These are phyloP conservation scores for Lepisosteus osseus DNA, from an alignment of 2,113 vertebrate species.

Conservation along the genomic window DNA sequence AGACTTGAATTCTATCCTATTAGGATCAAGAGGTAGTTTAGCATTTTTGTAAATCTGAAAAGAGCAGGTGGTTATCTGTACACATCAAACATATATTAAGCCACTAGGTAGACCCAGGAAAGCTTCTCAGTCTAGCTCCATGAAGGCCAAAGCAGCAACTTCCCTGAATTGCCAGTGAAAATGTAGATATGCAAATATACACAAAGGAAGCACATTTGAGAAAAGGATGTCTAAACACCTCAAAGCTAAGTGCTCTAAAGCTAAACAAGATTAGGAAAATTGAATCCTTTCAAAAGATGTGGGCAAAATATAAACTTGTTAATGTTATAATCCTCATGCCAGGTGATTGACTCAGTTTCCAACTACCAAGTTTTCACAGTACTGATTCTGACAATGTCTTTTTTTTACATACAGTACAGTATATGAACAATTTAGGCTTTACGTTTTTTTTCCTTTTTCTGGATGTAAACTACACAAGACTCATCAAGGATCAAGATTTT, in stretches of 20 bases:
- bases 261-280: constrained; percentile 82
- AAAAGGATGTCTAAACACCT: constrained; percentile 65
- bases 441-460: too few relatives aligned
- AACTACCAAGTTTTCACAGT: constrained; percentile 19
- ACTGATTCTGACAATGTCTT: not conserved
- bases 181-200: constrained; percentile 71
- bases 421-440: too few relatives aligned
- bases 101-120: constrained; percentile 58
- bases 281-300: constrained; percentile 73
- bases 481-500: too few relatives aligned
- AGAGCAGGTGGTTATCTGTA: constrained; percentile 60
- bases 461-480: too few relatives aligned
- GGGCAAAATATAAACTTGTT: constrained; percentile 74
- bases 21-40: constrained; percentile 56
- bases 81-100: constrained; percentile 71
- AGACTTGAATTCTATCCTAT: constrained; percentile 53
- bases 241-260: constrained; percentile 72
- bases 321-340: constrained; percentile 64
- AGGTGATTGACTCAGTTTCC: constrained; percentile 62
- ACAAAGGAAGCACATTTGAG: constrained; percentile 67
- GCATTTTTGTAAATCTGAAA: constrained; percentile 50
- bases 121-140: constrained; percentile 56
- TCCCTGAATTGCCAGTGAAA: constrained; percentile 58
- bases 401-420: not conserved
- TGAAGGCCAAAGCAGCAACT: constrained; percentile 57